Conservation (phyloP, 64 coral and sea anemone genomes). For the Porites australiensis region DNA sequence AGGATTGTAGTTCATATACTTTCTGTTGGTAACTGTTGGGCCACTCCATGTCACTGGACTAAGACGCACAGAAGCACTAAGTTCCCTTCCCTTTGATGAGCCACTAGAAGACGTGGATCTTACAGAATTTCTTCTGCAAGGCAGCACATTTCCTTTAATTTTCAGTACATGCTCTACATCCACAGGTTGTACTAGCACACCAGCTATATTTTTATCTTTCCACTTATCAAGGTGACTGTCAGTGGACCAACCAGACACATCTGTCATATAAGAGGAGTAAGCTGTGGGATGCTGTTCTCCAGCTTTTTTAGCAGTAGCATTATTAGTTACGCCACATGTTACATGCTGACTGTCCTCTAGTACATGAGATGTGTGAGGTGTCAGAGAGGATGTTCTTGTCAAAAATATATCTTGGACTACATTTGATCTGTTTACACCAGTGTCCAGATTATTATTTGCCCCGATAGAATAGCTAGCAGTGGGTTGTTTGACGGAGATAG, state of each 20-base stretch:
- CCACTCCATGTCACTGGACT: neutral
- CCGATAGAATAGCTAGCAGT: neutral
- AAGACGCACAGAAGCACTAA: neutral
- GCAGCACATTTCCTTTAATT: too few species aligned
- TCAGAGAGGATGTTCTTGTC: neutral
- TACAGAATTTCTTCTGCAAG: conserved; percentile 11
- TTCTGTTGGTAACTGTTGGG: neutral
- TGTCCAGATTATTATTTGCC: neutral
- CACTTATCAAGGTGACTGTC: too few species aligned
- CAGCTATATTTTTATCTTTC: neutral
- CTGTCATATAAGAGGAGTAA: neutral
- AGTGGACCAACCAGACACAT: neutral
- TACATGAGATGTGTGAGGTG: neutral
- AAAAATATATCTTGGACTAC: neutral
- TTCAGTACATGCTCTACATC: neutral
- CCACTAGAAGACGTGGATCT: neutral
- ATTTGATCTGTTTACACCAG: neutral
- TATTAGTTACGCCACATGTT: neutral
- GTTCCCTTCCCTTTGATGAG: neutral
- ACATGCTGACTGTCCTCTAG: too few species aligned
- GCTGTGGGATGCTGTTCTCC: neutral
- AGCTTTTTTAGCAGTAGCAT: neutral
- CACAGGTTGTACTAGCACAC: too few species aligned
- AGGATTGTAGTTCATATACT: neutral
- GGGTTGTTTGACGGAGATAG: neutral